Conservation (phyloP, 2,797 vertebrate species). For the Anguilla megastoma region DNA sequence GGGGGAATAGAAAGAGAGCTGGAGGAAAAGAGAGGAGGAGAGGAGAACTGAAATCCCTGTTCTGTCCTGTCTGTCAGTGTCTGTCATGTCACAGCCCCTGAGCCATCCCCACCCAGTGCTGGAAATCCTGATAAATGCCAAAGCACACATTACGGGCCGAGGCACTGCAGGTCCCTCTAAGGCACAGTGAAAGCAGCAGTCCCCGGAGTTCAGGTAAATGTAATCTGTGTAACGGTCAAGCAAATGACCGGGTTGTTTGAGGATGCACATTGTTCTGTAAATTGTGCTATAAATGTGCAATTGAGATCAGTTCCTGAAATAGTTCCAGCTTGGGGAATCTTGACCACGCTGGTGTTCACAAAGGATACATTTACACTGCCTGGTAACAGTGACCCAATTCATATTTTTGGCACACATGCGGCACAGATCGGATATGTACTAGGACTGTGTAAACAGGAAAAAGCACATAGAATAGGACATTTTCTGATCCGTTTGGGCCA, state of each 20-base stretch:
- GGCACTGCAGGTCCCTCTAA: slow-evolving; percentile 4
- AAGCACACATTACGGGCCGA: slow-evolving; percentile 14
- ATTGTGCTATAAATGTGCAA: neutral
- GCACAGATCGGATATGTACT: too few relatives aligned
- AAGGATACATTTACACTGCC: neutral
- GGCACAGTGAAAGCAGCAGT: neutral
- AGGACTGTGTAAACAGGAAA: too few relatives aligned
- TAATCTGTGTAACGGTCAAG: neutral
- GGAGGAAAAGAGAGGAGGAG: neutral
- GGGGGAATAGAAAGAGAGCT: neutral
- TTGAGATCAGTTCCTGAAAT: neutral
- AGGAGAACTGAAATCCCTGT: neutral
- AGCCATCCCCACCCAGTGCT: neutral
- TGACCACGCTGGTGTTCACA: too few relatives aligned
- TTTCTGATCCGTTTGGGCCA: too few relatives aligned
- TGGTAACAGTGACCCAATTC: too few relatives aligned
- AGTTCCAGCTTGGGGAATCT: neutral
- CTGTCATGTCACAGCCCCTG: slow-evolving; percentile 4
- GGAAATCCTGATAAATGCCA: slow-evolving; percentile 20
- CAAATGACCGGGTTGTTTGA: neutral
- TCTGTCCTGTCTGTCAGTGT: neutral
- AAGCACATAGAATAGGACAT: too few relatives aligned
- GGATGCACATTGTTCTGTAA: neutral
- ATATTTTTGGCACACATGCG: too few relatives aligned
- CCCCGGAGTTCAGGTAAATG: neutral